Evolutionary conservation across 1,140 invertebrate genomes (phyloP).

Genomic region (Brachionus asplanchnoidis): DNA sequence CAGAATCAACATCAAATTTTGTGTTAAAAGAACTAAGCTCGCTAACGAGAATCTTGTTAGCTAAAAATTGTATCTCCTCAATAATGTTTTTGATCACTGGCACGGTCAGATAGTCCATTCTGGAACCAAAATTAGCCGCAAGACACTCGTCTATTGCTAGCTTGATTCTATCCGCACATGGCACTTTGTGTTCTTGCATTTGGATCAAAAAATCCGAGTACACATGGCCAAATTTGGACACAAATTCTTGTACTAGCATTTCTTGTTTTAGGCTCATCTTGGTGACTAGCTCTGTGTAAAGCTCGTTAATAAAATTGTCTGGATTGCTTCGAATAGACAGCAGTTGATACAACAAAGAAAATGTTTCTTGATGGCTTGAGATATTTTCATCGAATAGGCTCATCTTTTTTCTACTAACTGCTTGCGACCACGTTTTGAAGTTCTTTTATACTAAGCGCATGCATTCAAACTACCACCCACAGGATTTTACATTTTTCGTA

Average conservation of each 20-base stretch:
- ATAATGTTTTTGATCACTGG: not conserved
- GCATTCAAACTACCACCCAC: not conserved
- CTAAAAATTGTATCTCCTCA: not conserved
- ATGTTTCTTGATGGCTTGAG: not conserved
- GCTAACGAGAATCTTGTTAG: not conserved
- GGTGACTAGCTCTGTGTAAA: not conserved
- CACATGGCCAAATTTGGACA: not conserved
- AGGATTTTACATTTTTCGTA: not conserved
- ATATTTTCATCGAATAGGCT: not conserved
- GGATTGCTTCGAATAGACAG: not conserved
- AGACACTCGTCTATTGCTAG: not conserved
- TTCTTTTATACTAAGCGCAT: not conserved
- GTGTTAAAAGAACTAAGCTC: not conserved
- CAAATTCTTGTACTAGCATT: not conserved
- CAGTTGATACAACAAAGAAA: not conserved
- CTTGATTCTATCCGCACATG: not conserved
- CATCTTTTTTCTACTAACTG: not conserved
- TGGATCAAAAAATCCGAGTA: not conserved
- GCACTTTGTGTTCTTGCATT: not conserved
- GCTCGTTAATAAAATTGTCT: not conserved
- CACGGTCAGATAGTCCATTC: not conserved
- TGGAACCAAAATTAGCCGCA: not conserved
- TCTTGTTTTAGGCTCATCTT: not conserved
- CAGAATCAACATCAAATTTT: not conserved
- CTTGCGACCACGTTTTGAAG: not conserved